Evolutionary conservation across 1,140 invertebrate species (phyloP), one percentile per base, ranked within the genome.

Genomic region (Aleiodes sp.): DNA sequence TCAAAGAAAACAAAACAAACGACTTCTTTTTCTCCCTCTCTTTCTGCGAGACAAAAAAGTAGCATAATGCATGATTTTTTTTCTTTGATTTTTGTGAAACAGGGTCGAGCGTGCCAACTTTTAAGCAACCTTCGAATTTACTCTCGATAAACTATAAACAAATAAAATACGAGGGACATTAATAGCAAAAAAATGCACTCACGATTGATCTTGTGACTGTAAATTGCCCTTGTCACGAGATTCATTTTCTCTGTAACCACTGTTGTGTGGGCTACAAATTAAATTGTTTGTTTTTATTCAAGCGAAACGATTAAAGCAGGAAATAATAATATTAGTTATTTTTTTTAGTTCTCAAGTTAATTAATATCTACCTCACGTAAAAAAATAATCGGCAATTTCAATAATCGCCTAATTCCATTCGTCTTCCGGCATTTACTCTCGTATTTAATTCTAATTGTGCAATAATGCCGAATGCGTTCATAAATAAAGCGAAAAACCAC

Each of bases 151-250:
- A 64, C 31, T 61, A 14, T 9, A 28, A 16, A 21, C 26, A 16
- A 61, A 3, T 21, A 61, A 21, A 21, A 61, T 19, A 35, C n/a
- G 39, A 19, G 52, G 64, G 63, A 78, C 74, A 81, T 79, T 76
- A 80, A 80, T 72, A 74, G 71, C 70, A 70, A 26, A 63, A 70
- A 63, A 68, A 65, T 52, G 19, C 46, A 52, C 68, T 70, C 65
- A 75, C 75, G 76, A 81, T 82, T 82, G 80, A 82, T 82, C 76
- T 81, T 74, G 69, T 72, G 78, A 69, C 69, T 73, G 79, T 68
- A 71, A 76, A 73, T 64, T 73, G 56, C 72, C 71, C 73, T 76
- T 67, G 21, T 78, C 76, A 75, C 71, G 74, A 76, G 71, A 78
- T 68, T 52, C 57, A 39, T 67, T 21, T 65, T 24, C 24, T 9